A percentile compares a stretch with the other conserved stretches of the same genome.
Conservation (phyloP, 2,797 vertebrate species). For the Enteromius fasciolatus region DNA sequence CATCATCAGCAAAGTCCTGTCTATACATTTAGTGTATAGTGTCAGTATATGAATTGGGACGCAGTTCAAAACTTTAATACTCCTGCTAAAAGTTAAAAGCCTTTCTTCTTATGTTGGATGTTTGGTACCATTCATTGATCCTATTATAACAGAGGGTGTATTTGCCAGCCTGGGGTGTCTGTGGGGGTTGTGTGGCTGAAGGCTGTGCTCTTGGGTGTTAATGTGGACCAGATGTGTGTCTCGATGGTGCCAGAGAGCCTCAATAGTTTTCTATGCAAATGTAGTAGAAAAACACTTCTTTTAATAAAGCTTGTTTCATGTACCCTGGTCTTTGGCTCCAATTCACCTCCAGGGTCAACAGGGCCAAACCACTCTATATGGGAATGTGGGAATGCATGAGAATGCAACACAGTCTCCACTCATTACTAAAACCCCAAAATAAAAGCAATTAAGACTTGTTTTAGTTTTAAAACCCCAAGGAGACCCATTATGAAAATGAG, state of each 20-base stretch:
- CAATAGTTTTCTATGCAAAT: slow-evolving; percentile 69
- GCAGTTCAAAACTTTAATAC: neutral
- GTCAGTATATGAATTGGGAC: neutral
- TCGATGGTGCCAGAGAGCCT: slow-evolving; percentile 58
- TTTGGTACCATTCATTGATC: slow-evolving; percentile 6
- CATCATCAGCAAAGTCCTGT: neutral
- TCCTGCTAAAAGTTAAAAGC: neutral
- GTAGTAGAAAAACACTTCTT: slow-evolving; percentile 45
- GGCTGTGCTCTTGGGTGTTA: slow-evolving; percentile 67
- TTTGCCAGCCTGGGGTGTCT: slow-evolving; percentile 64
- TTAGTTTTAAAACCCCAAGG: slow-evolving; percentile 39
- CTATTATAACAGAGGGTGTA: slow-evolving; percentile 52
- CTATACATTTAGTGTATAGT: neutral
- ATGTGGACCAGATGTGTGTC: slow-evolving; percentile 74
- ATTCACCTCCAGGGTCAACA: neutral
- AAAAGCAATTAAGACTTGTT: slow-evolving; percentile 33
- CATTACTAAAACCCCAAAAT: slow-evolving; percentile 8
- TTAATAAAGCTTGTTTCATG: slow-evolving; percentile 35
- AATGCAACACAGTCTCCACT: neutral
- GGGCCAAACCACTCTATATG: slow-evolving; percentile 1
- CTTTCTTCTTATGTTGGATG: neutral
- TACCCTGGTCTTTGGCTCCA: slow-evolving; percentile 13
- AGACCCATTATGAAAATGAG: slow-evolving; percentile 32
- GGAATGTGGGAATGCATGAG: slow-evolving; percentile 9
- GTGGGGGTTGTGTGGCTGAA: slow-evolving; percentile 61